phyloP scores from a whole-genome alignment of 2,797 vertebrate genomes.

The Peromyscus eremicus region DNA sequence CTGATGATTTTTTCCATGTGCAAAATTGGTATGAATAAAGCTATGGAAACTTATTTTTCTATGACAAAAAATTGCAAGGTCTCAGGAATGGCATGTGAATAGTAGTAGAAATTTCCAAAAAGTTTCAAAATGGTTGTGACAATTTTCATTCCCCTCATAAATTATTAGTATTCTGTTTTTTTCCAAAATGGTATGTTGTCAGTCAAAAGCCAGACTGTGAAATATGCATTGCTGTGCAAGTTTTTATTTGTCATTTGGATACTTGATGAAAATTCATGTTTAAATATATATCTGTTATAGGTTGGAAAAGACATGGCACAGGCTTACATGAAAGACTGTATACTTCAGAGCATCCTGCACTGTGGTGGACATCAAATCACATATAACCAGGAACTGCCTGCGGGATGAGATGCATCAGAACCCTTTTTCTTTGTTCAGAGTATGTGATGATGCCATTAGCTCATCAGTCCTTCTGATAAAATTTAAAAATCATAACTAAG shows the following conservation, averaged over 20 bases:
- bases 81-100: not conserved
- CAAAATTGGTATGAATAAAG: not conserved
- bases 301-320: not conserved
- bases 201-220: not conserved
- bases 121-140: not conserved
- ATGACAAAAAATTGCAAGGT: not conserved
- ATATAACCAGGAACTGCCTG: not conserved
- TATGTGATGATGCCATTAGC: not conserved
- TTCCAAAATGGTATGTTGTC: not conserved
- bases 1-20: not conserved
- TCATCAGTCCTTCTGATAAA: not conserved
- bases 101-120: slow-evolving; percentile 5
- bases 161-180: not conserved
- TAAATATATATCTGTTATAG: not conserved
- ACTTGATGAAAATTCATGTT: not conserved
- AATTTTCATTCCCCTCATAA: slow-evolving; percentile 37
- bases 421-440: not conserved
- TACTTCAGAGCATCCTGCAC: not conserved
- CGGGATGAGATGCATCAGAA: not conserved
- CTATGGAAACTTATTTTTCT: not conserved
- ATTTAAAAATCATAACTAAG: not conserved
- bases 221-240: not conserved
- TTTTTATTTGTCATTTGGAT: not conserved
- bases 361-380: not conserved
- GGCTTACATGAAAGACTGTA: not conserved